Conservation (phyloP, 2,888 invertebrate genomes). For the Drosophila suboccidentalis region DNA sequence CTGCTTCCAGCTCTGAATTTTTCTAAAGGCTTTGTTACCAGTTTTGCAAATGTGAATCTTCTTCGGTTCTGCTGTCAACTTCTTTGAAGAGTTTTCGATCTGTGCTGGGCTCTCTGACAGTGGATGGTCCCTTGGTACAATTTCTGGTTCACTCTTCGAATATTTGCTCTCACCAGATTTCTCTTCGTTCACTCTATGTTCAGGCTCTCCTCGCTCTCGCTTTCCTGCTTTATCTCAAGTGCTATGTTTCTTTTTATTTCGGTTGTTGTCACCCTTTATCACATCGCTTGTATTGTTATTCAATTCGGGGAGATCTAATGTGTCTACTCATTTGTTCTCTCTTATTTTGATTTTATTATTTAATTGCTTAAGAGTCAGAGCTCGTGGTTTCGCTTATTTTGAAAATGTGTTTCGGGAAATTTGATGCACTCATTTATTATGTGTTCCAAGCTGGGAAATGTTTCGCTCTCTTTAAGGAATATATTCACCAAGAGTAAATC, state of each 20-base stretch:
- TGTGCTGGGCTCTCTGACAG: too few relatives aligned
- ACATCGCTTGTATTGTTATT: background rate
- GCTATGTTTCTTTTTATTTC: background rate
- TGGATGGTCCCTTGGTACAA: too few relatives aligned
- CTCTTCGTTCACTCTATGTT: background rate
- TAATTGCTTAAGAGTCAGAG: background rate
- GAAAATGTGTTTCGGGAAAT: background rate
- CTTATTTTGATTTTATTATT: background rate
- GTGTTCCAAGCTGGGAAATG: background rate
- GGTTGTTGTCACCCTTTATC: background rate
- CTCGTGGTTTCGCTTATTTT: conserved; percentile 5
- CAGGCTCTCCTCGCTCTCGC: too few relatives aligned
- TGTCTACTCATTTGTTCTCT: background rate
- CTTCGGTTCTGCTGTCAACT: background rate
- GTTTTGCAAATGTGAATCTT: background rate
- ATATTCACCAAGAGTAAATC: conserved; percentile 1
- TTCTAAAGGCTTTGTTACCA: background rate
- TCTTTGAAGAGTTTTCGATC: background rate
- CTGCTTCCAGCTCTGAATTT: too few relatives aligned
- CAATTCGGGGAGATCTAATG: background rate
- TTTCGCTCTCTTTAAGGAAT: background rate
- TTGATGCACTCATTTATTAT: conserved; percentile 16
- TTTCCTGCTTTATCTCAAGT: background rate
- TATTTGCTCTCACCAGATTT: background rate
- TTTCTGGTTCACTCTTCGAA: too few relatives aligned